Conservation (phyloP, 2,888 invertebrate genomes). For the Eledone cirrhosa region DNA sequence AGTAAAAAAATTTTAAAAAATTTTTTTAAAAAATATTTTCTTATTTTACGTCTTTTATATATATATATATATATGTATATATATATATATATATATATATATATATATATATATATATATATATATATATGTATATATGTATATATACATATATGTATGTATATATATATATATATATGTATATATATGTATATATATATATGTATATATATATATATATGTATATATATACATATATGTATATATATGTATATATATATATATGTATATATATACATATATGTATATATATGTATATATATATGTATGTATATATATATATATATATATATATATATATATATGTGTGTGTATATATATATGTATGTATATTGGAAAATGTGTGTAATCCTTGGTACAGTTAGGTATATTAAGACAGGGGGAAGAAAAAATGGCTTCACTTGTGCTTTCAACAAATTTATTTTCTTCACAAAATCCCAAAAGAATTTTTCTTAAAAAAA, state of each 20-base stretch:
- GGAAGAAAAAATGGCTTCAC: too few relatives aligned
- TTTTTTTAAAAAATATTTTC: too few relatives aligned
- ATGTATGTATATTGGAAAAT: too few relatives aligned
- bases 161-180: neutral
- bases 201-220: neutral
- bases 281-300: neutral
- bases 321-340: neutral
- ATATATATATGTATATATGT: neutral
- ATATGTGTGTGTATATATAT: too few relatives aligned
- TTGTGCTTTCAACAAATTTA: too few relatives aligned
- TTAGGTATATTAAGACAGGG: too few relatives aligned
- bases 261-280: neutral
- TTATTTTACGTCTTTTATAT: too few relatives aligned
- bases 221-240: neutral
- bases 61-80: conserved; percentile 1
- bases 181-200: neutral
- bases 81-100: conserved; percentile 6
- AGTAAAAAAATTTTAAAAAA: too few relatives aligned
- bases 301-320: neutral
- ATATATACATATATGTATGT: neutral
- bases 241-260: neutral
- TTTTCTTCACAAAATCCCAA: too few relatives aligned
- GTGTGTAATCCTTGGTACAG: too few relatives aligned
- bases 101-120: neutral
- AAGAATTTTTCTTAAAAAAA: too few relatives aligned